phyloP scores from a whole-genome alignment of 2,888 invertebrate species.

The Bombyx huttoni region DNA sequence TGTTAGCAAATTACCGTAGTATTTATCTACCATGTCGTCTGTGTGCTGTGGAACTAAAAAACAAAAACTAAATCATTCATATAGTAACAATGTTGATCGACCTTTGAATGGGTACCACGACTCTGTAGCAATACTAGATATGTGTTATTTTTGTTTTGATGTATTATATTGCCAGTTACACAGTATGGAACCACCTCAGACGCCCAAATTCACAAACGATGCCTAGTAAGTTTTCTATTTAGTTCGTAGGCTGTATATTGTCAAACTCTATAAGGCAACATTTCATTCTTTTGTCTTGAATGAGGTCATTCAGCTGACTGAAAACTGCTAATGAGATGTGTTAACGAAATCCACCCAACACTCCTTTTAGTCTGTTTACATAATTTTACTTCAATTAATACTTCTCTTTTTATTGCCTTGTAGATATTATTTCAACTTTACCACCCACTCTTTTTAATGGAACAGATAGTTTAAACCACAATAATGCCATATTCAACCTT shows the following conservation, averaged over 20 bases:
- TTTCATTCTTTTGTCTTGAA: slow-evolving; percentile 30
- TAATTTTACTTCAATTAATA: too few species aligned
- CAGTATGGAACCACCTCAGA: slow-evolving; percentile 91
- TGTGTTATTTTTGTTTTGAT: slow-evolving; percentile 99
- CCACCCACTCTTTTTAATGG: background rate
- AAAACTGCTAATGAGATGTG: slow-evolving; percentile 6
- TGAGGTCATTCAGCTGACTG: slow-evolving; percentile 24
- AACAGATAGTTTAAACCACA: background rate
- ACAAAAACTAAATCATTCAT: slow-evolving; percentile 85
- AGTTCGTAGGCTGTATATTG: slow-evolving; percentile 8
- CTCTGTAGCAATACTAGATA: slow-evolving; percentile 89
- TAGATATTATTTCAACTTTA: background rate
- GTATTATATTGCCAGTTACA: slow-evolving; percentile 95
- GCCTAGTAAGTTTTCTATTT: slow-evolving; percentile 83
- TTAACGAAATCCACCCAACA: background rate
- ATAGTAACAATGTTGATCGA: slow-evolving; percentile 73
- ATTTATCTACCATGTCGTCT: slow-evolving; percentile 79
- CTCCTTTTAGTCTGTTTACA: too few species aligned
- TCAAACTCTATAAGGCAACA: slow-evolving; percentile 23
- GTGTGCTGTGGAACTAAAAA: slow-evolving; percentile 94
- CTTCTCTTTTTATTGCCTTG: too few species aligned
- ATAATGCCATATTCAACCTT: background rate
- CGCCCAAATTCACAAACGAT: slow-evolving; percentile 94
- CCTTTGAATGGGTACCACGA: slow-evolving; percentile 67
- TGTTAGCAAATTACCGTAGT: slow-evolving; percentile 1